A percentile compares a stretch with the other conserved stretches of the same genome.
Evolutionary conservation across 2,888 invertebrate genomes (phyloP).

Genomic region (Cremastinae sp.): DNA sequence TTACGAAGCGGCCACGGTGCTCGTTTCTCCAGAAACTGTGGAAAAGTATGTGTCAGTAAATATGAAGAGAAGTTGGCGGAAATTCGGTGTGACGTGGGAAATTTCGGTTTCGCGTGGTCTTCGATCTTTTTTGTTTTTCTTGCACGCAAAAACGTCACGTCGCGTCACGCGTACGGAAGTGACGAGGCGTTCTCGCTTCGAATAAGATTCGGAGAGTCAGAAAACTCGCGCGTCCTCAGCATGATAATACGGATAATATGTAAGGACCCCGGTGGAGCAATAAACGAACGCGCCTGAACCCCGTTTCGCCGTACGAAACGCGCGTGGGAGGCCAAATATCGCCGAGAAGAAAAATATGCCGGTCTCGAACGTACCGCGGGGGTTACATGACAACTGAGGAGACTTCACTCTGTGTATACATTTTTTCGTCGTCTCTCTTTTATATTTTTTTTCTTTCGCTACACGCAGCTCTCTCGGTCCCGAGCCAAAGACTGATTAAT

Average conservation of each 20-base stretch:
- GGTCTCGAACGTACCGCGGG: conserved; percentile 62
- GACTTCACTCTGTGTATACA: conserved; percentile 31
- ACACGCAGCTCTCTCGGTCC: conserved; percentile 48
- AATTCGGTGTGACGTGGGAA: background rate
- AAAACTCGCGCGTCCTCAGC: conserved; percentile 47
- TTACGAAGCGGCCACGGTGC: conserved; percentile 23
- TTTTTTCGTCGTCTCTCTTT: background rate
- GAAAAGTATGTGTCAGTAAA: conserved; percentile 30
- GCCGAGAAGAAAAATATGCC: conserved; percentile 71
- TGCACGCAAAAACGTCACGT: conserved; percentile 29
- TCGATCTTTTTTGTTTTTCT: too few relatives aligned
- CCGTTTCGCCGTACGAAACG: conserved; percentile 54
- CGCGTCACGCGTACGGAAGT: conserved; percentile 31
- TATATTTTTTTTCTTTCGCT: conserved; percentile 7
- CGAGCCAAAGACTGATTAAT: conserved; percentile 74
- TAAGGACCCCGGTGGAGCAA: conserved; percentile 63
- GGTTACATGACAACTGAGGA: conserved; percentile 70
- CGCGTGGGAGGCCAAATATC: conserved; percentile 69
- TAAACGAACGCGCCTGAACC: conserved; percentile 43
- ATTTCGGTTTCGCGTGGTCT: background rate
- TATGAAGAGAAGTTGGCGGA: background rate
- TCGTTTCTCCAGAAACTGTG: conserved; percentile 33
- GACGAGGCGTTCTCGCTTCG: conserved; percentile 38
- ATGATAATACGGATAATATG: conserved; percentile 73
- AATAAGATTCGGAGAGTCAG: conserved; percentile 49